These are phyloP conservation scores for Nymphicus hollandicus DNA, from an alignment of 2,113 vertebrate species.

Conservation along the genomic window DNA sequence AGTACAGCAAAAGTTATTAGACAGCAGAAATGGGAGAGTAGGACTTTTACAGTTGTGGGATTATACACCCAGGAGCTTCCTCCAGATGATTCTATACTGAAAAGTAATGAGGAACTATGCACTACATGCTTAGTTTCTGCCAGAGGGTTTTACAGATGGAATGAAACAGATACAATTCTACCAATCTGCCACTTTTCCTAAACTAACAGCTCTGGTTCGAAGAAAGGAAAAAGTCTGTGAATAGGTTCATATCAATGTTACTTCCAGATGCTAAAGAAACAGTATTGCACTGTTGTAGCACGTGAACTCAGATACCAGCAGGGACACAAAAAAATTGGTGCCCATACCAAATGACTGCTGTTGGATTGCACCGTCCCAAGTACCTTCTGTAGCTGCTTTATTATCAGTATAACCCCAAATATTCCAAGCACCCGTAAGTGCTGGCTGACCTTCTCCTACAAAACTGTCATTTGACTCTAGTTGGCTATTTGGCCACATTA, in stretches of 20 bases:
- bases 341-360: background rate
- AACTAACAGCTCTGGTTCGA: background rate
- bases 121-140: background rate
- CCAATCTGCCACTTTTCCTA: background rate
- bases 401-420: background rate
- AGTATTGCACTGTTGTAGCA: background rate
- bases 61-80: rapidly evolving
- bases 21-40: background rate
- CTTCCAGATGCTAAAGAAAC: background rate
- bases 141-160: background rate
- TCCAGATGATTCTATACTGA: background rate
- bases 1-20: background rate
- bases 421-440: background rate
- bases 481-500: background rate
- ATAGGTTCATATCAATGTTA: background rate
- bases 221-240: background rate
- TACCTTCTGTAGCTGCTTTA: background rate
- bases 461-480: background rate
- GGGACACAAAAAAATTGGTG: background rate
- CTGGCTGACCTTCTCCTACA: background rate
- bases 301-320: background rate
- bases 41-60: background rate
- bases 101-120: background rate
- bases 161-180: background rate
- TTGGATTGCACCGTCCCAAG: background rate